A percentile compares a stretch with the other conserved stretches of the same genome.
Evolutionary conservation across 2,113 vertebrate genomes (phyloP).

Genomic region (Puntigrus tetrazona): DNA sequence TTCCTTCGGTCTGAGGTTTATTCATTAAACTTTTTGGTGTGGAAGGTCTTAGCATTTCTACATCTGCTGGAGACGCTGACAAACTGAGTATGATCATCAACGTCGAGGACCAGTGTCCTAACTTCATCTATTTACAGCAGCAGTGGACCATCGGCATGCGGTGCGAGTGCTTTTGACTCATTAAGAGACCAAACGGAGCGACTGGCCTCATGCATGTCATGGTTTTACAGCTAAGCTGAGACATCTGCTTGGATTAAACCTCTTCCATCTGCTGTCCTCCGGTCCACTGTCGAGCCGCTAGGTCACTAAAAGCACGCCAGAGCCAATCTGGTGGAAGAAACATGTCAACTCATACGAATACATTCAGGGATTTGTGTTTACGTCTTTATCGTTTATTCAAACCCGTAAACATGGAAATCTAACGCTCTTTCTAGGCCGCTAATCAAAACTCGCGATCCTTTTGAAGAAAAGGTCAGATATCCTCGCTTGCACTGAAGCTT

Average conservation of each 20-base stretch:
- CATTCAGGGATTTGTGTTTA: background rate
- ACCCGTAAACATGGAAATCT: background rate
- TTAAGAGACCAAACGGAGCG: background rate
- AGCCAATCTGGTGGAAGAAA: background rate
- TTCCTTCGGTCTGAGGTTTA: too few relatives aligned
- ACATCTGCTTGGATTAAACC: slow-evolving; percentile 43
- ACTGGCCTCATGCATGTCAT: slow-evolving; percentile 6
- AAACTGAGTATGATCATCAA: background rate
- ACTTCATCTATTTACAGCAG: background rate
- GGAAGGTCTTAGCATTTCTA: too few relatives aligned
- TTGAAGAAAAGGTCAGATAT: background rate
- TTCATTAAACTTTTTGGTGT: too few relatives aligned
- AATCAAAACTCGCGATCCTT: background rate
- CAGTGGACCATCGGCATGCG: background rate
- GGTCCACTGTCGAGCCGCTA: background rate
- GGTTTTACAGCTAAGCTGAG: slow-evolving; percentile 40
- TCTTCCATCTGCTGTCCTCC: slow-evolving; percentile 43
- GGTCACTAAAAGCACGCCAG: background rate
- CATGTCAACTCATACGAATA: background rate
- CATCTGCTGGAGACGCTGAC: background rate
- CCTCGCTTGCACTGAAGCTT: background rate
- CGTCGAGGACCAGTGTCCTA: background rate
- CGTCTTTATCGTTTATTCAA: background rate
- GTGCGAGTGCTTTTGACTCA: background rate
- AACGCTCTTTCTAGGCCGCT: background rate